A percentile compares a stretch with the other conserved stretches of the same genome.
phyloP scores from a whole-genome alignment of 2,797 vertebrate genomes.

The Pangasius djambal region DNA sequence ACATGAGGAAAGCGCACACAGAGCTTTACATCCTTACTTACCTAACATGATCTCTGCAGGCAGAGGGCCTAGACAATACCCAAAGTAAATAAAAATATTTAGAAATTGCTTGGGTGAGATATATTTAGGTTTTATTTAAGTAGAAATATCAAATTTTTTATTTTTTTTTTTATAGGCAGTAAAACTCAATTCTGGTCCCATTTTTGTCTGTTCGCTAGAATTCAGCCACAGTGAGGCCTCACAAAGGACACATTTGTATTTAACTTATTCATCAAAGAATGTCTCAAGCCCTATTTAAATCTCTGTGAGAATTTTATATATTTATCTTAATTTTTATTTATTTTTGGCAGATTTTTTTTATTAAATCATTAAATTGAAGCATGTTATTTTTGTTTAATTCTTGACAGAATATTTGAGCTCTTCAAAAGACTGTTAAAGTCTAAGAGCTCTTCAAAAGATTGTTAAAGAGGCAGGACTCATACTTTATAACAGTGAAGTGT shows the following conservation, averaged over 20 bases:
- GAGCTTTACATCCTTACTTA: too few relatives aligned
- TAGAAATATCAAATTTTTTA: too few relatives aligned
- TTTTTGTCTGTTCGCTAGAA: neutral
- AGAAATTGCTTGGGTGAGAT: neutral
- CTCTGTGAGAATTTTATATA: neutral
- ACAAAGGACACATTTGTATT: neutral
- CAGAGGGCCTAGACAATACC: constrained; percentile 12
- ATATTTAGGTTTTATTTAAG: neutral
- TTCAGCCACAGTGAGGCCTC: neutral
- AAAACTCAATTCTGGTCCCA: too few relatives aligned
- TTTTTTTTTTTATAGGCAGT: neutral
- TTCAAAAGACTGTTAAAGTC: too few relatives aligned
- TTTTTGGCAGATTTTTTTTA: neutral
- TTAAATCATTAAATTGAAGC: neutral
- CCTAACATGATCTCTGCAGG: too few relatives aligned
- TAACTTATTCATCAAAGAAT: neutral
- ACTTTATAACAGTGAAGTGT: too few relatives aligned
- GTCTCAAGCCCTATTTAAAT: neutral
- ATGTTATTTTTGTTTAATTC: neutral
- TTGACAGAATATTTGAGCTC: neutral
- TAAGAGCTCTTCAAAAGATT: neutral
- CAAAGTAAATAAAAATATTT: neutral
- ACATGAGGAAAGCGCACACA: too few relatives aligned
- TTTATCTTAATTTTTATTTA: neutral
- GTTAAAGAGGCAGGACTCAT: neutral